Base-by-base conservation (phyloP, 2,888 invertebrate species). In the Yponomeuta plumbellus region DNA sequence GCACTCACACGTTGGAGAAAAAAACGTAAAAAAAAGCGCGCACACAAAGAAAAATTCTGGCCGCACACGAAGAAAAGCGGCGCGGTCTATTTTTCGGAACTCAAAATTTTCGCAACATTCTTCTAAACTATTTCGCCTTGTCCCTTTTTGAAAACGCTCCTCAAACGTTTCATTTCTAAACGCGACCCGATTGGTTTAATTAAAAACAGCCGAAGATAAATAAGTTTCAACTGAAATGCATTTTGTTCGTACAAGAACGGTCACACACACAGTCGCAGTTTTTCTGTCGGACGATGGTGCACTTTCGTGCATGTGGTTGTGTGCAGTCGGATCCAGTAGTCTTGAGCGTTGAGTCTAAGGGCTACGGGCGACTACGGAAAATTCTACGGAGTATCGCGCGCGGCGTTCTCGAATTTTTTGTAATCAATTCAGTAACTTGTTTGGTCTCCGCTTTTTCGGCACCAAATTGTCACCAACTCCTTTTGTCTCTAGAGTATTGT, bases 1-100 rank as follows among this genome's bases (percentile, higher is more conserved):
- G 83, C 87, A 89, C 90, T 81, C 90, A 90, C 89, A 90, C 91
- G 79, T 75, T 73, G 80, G 79, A 84, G 86, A 88, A 88, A 90
- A 89, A 91, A 90, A 88, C 88, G 86, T 87, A 88, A 90, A 91
- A 90, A n/a, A 90, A 90, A 86, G 71, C 39, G 57, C 56, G 39
- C 86, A 85, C 86, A 88, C 87, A 78, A 79, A 77, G 73, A 80
- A 74, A 72, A 72, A 70, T 70, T 70, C 40, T 20, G 40, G 17
- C 22, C 57, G 57, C 23, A 61, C 58, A 66, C 52, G 22, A 52
- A 13, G 44, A 52, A 52, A 52, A 52, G 44, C 44, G 44, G 44
- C 44, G 21, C 65, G 23, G n/a, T 20, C 58, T 26, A 34, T 22
- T 11, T 62, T 62, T n/a, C 23, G 5, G 17, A 23, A 23, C 8